Percentiles rank a stretch among this genome's conserved stretches.
phyloP scores from a whole-genome alignment of 2,888 invertebrate species.

The Synanthedon formicaeformis region DNA sequence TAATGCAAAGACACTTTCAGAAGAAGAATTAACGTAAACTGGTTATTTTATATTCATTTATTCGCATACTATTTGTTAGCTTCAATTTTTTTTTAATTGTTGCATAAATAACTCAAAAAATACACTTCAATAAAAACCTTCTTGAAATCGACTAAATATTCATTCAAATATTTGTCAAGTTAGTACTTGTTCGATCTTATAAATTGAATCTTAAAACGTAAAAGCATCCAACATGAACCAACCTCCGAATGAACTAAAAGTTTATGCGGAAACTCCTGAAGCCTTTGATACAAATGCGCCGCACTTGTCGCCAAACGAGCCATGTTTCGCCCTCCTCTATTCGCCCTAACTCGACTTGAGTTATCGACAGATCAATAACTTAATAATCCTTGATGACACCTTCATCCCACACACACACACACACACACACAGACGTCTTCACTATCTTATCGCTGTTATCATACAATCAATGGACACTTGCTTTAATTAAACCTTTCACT shows the following conservation, averaged over 20 bases:
- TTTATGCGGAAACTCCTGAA: conserved; percentile 57
- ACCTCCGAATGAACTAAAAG: conserved; percentile 40
- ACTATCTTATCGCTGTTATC: background rate
- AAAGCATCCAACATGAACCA: background rate
- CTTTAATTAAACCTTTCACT: no score
- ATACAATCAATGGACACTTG: background rate
- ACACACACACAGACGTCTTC: conserved; percentile 1
- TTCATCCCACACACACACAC: background rate
- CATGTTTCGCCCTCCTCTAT: conserved; percentile 25
- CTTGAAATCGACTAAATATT: no score
- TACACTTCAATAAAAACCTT: no score
- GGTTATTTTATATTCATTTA: no score
- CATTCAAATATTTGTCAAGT: no score
- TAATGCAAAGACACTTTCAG: no score
- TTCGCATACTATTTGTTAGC: no score
- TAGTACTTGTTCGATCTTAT: no score
- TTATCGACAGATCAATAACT: background rate
- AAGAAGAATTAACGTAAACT: no score
- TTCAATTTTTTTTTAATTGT: no score
- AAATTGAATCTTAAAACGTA: background rate
- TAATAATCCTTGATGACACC: conserved; percentile 1
- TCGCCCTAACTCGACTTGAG: background rate
- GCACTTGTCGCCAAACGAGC: conserved; percentile 51
- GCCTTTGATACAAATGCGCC: conserved; percentile 48
- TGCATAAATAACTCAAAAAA: no score